A percentile compares a stretch with the other conserved stretches of the same genome.
Evolutionary conservation across 2,888 invertebrate genomes (phyloP).

Genomic region (Conchocele bisecta): DNA sequence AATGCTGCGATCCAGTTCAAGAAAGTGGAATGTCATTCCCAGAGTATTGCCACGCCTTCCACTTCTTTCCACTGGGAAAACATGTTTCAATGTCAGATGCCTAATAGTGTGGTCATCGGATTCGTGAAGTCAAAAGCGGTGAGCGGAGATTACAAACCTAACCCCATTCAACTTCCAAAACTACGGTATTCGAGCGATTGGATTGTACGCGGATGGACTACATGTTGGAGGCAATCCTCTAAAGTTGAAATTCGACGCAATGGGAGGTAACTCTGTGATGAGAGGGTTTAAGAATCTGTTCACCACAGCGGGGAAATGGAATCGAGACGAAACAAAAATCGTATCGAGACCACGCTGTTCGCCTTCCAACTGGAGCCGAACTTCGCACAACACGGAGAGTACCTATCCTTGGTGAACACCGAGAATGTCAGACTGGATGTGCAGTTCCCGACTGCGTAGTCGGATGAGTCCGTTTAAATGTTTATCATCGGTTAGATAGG

Average conservation of each 20-base stretch:
- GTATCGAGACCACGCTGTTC: conserved; percentile 29
- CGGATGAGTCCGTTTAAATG: conserved; percentile 31
- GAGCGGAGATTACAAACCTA: conserved; percentile 30
- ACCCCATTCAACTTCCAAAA: conserved; percentile 43
- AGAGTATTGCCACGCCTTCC: conserved; percentile 29
- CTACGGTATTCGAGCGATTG: conserved; percentile 31
- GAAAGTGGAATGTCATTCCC: conserved; percentile 15
- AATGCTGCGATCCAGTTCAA: conserved; percentile 34
- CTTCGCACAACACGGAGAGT: conserved; percentile 42
- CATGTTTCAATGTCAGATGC: conserved; percentile 40
- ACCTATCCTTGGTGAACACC: conserved; percentile 28
- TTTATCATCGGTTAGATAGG: no score
- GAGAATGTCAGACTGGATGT: conserved; percentile 40
- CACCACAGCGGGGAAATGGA: conserved; percentile 28
- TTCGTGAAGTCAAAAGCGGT: conserved; percentile 35
- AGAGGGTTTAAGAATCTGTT: conserved; percentile 38
- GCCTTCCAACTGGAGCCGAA: conserved; percentile 41
- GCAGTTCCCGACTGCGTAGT: conserved; percentile 13
- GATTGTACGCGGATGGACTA: conserved; percentile 38
- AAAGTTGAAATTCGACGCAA: conserved; percentile 25
- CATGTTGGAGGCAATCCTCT: conserved; percentile 39
- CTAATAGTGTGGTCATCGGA: conserved; percentile 34
- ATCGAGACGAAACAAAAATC: conserved; percentile 29
- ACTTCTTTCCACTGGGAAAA: conserved; percentile 40
- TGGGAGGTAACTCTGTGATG: conserved; percentile 13